Percentiles rank a stretch among this genome's conserved stretches.
These are phyloP conservation scores for Eretmochelys imbricata DNA, from an alignment of 2,113 vertebrate genomes.

Conservation along the genomic window DNA sequence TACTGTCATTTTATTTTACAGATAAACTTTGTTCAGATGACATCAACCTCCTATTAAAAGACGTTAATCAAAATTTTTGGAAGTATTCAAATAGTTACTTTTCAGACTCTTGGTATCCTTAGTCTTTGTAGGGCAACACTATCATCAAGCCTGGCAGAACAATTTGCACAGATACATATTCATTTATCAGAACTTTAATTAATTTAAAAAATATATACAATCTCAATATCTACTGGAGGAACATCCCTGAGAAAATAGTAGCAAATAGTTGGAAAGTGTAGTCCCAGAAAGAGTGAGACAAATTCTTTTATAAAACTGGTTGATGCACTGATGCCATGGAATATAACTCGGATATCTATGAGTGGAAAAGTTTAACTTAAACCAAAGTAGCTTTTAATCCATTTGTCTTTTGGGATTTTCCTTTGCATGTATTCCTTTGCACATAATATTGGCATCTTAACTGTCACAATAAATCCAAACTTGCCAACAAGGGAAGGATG, in stretches of 20 bases:
- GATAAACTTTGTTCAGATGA: not conserved
- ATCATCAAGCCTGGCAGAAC: not conserved
- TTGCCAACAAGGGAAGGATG: not conserved
- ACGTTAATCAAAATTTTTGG: not conserved
- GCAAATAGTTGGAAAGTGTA: not conserved
- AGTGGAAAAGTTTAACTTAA: not conserved
- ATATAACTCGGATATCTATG: not conserved
- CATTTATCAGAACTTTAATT: not conserved
- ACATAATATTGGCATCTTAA: not conserved
- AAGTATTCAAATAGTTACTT: not conserved
- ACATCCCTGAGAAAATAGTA: not conserved
- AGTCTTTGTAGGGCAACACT: not conserved
- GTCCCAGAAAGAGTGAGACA: not conserved
- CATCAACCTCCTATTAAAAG: not conserved
- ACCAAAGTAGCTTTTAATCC: not conserved
- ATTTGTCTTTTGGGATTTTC: not conserved
- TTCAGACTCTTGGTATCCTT: not conserved
- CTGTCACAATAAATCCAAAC: not conserved
- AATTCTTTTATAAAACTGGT: not conserved
- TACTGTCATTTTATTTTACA: not conserved
- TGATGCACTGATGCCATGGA: not conserved
- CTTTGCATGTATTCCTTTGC: not conserved
- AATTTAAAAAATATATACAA: not conserved
- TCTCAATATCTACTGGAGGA: not conserved
- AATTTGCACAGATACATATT: accelerated